A percentile compares a stretch with the other conserved stretches of the same genome.
Conservation (phyloP, 2,113 vertebrate genomes). For the Panthera uncia region DNA sequence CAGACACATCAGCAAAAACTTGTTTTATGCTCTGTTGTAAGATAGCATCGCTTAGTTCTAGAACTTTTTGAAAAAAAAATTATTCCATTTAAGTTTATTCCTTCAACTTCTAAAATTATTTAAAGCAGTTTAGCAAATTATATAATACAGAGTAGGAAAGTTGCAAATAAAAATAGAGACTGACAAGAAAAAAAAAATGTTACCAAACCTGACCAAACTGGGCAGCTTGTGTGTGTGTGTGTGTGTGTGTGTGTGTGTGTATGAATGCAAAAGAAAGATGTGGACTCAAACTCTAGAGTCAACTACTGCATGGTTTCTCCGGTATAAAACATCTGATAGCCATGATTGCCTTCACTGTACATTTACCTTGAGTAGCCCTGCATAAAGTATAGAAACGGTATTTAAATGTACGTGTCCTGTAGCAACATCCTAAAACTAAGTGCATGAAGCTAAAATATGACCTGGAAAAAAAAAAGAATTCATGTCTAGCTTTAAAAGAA, state of each 20-base stretch:
- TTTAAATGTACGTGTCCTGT: background rate
- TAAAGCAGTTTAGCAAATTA: background rate
- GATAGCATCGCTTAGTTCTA: background rate
- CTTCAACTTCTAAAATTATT: conserved; percentile 17
- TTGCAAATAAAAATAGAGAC: background rate
- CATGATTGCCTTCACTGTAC: background rate
- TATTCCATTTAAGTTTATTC: background rate
- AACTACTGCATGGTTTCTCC: background rate
- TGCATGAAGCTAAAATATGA: background rate
- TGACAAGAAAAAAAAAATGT: background rate
- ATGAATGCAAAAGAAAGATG: background rate
- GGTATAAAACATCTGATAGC: background rate
- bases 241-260: background rate
- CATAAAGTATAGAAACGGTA: background rate
- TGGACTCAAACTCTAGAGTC: background rate
- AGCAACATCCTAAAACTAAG: background rate
- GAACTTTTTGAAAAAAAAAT: background rate
- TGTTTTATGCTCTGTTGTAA: background rate
- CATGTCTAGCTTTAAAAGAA: background rate
- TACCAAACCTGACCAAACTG: background rate
- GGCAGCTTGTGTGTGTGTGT: background rate
- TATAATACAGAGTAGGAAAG: background rate
- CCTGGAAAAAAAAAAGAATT: background rate
- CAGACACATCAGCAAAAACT: background rate
- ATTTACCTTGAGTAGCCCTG: background rate